Evolutionary conservation across 2,888 invertebrate genomes (phyloP).

Genomic region (Sinhomidia bicolor): DNA sequence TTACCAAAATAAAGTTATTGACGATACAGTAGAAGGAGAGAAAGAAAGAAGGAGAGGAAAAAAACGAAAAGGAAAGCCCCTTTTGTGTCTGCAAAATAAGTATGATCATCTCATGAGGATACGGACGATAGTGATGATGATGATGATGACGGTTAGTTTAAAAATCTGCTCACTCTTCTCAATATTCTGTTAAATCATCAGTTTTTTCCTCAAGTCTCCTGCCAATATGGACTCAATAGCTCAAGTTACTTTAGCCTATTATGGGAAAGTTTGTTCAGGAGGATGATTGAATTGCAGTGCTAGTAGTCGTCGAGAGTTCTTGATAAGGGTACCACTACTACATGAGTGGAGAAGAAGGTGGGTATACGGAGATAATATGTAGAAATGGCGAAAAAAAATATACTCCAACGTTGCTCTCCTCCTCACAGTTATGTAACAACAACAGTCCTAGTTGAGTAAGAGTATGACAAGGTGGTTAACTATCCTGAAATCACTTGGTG

Average conservation of each 20-base stretch:
- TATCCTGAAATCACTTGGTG: slow-evolving; percentile 32
- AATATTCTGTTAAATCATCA: slow-evolving; percentile 54
- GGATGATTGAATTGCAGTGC: neutral
- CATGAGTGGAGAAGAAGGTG: neutral
- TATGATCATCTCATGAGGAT: too few relatives aligned
- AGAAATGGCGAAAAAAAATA: too few relatives aligned
- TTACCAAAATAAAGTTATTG: neutral
- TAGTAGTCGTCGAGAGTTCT: neutral
- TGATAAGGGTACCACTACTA: neutral
- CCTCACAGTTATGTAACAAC: neutral
- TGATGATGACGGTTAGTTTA: slow-evolving; percentile 1
- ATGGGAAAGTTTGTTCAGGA: slow-evolving; percentile 19
- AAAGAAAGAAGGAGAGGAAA: neutral
- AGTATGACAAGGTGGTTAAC: slow-evolving; percentile 49
- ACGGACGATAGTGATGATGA: too few relatives aligned
- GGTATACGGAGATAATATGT: neutral
- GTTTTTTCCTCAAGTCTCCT: slow-evolving; percentile 30
- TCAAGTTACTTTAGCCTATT: slow-evolving; percentile 25
- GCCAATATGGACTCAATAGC: slow-evolving; percentile 10
- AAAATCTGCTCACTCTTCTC: slow-evolving; percentile 37
- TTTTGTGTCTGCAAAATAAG: neutral
- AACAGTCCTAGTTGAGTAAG: neutral
- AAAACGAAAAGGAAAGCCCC: neutral
- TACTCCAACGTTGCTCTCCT: neutral
- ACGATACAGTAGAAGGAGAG: neutral